These are phyloP conservation scores for Pteropus rufus DNA, from an alignment of 2,797 vertebrate species.

Conservation along the genomic window DNA sequence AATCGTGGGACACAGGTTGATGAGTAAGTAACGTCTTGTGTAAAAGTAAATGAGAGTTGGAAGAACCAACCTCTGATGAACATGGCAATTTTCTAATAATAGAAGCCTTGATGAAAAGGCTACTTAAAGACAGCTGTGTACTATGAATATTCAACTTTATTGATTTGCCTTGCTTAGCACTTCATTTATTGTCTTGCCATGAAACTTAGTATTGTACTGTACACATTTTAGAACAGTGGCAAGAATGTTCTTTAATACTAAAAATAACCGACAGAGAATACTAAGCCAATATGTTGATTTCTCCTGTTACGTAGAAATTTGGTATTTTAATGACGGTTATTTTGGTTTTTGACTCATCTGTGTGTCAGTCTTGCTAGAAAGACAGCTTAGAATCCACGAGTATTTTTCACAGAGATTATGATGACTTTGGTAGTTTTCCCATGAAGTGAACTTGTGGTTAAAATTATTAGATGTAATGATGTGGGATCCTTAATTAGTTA, in stretches of 20 bases:
- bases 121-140: background rate
- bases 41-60: background rate
- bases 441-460: background rate
- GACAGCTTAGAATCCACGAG: conserved; percentile 7
- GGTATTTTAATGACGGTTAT: background rate
- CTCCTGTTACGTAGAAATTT: background rate
- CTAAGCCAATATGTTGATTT: background rate
- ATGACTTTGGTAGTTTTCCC: conserved; percentile 17
- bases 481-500: background rate
- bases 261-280: conserved; percentile 25
- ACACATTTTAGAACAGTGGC: conserved; percentile 8
- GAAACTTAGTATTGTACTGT: conserved; percentile 1
- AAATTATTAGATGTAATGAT: conserved; percentile 21
- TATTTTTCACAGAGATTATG: conserved; percentile 17
- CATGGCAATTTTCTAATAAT: background rate
- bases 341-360: conserved; percentile 9
- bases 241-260: background rate
- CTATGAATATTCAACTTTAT: background rate
- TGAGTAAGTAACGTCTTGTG: background rate
- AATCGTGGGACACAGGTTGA: background rate
- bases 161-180: conserved; percentile 10
- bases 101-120: background rate
- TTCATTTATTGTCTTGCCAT: conserved; percentile 19
- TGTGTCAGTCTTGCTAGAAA: conserved; percentile 13
- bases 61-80: background rate